Conservation (phyloP, 1,140 invertebrate species). For the Proales similis region DNA sequence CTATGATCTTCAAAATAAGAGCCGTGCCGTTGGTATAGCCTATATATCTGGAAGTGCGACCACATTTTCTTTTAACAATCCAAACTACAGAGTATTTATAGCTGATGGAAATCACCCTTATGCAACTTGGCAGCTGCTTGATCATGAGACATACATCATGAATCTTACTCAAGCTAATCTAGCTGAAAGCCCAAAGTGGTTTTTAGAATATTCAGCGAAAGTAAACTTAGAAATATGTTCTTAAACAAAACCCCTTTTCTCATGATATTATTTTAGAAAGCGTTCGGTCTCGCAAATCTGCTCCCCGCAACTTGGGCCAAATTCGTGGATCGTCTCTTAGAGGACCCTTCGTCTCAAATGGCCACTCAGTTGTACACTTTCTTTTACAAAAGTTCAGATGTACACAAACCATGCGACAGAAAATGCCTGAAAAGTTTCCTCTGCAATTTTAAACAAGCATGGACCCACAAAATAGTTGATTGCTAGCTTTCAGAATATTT, state of each 20-base stretch:
- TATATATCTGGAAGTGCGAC: constrained; percentile 86
- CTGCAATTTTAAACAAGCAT: constrained; percentile 34
- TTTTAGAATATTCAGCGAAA: constrained; percentile 33
- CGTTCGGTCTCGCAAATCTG: constrained; percentile 3
- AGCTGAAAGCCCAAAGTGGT: constrained; percentile 16
- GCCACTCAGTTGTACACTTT: neutral
- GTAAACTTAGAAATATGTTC: neutral
- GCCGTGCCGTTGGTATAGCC: constrained; percentile 69
- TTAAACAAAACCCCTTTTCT: neutral
- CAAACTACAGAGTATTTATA: constrained; percentile 31
- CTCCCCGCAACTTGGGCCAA: constrained; percentile 29
- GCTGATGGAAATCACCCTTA: constrained; percentile 30
- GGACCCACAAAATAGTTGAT: neutral
- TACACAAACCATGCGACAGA: constrained; percentile 10
- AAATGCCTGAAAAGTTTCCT: constrained; percentile 27
- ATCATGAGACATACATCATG: constrained; percentile 27
- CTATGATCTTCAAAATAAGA: constrained; percentile 45
- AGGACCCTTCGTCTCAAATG: neutral
- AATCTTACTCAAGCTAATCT: constrained; percentile 6
- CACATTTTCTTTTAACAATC: constrained; percentile 59
- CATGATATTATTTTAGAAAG: neutral
- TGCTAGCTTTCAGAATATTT: neutral
- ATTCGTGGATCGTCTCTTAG: neutral
- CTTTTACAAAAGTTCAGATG: constrained; percentile 10
- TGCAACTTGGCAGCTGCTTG: constrained; percentile 9